Base-by-base conservation (phyloP, 2,113 vertebrate species). In the Australoheros scitulus region DNA sequence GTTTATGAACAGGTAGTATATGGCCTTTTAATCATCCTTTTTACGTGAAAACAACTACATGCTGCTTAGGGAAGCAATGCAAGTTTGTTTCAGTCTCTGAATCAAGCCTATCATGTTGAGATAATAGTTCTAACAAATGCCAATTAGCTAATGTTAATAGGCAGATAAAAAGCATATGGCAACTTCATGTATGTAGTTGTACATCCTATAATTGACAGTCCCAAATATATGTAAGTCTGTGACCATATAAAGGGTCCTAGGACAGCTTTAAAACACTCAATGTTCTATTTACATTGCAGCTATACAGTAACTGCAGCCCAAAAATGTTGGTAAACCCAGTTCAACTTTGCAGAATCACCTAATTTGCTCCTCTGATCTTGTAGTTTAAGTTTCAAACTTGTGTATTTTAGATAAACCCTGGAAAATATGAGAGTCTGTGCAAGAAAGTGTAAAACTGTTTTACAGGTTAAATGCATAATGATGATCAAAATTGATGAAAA, bases 401-500 rank as follows among this genome's bases (percentile, higher is more conserved):
- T 52, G 17, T 52, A 18, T 18, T 52, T 58, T 24, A 6, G n/a
- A 58, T 22, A 58, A 24, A 58, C 11, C 22, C 22, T 58, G 56
- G 11, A 24, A 57, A 64, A 41, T 63, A 43, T 56, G 17, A 60
- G 20, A 60, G n/a, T 47, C 57, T 74, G 36, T 36, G 38, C 14
- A 56, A 47, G n/a, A 47, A 59, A 43, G 47, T 76, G 9, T 76
- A 43, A 57, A 60, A 26, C 58, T 63, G n/a, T 60, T 38, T 80
- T 76, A 78, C 38, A 17, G 52, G 63, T 83, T 70, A 70, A 86
- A 88, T 76, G 64, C 55, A 82, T 61, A 88, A 57, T 59, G 79
- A 84, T 77, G 70, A 82, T 92, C 56, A 78, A 86, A 90, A 77
- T 77, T 81, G 55, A 89, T 89, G 80, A 90, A 83, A 82, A 76